These are phyloP conservation scores for Crocidura indochinensis DNA, from an alignment of 2,797 vertebrate genomes.

Conservation along the genomic window DNA sequence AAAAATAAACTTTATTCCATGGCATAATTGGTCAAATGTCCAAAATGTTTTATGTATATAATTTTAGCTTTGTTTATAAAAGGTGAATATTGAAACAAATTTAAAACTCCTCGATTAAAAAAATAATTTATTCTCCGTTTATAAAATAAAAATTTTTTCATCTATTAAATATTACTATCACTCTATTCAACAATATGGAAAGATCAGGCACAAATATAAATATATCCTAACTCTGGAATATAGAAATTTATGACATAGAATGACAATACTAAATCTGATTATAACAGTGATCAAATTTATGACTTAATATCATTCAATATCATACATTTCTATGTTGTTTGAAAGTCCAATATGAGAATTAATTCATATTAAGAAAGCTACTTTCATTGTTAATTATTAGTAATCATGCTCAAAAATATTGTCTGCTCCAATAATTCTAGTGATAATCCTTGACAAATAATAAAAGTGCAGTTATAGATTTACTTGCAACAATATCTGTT, in stretches of 20 bases:
- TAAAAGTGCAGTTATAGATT: background rate
- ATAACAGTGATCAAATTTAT: background rate
- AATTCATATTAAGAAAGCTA: constrained; percentile 14
- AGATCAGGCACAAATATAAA: background rate
- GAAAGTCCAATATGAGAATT: background rate
- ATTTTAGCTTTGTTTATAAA: background rate
- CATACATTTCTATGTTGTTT: constrained; percentile 32
- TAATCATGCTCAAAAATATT: constrained; percentile 38
- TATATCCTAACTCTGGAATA: background rate
- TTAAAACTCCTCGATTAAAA: background rate
- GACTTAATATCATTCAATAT: constrained; percentile 46
- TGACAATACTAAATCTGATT: background rate
- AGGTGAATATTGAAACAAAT: constrained; percentile 29
- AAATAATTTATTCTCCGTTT: constrained; percentile 50
- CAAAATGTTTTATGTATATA: background rate
- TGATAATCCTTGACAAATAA: constrained; percentile 40
- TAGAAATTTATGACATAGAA: constrained; percentile 23
- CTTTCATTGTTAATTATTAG: background rate
- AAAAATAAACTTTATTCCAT: constrained; percentile 6
- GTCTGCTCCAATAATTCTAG: background rate
- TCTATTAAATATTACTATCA: background rate
- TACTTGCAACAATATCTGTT: constrained; percentile 19
- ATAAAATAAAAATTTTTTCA: background rate
- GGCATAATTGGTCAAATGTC: background rate
- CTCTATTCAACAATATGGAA: constrained; percentile 22